Evolutionary conservation across 1,140 invertebrate species (phyloP).

Genomic region (Littorina saxatilis): DNA sequence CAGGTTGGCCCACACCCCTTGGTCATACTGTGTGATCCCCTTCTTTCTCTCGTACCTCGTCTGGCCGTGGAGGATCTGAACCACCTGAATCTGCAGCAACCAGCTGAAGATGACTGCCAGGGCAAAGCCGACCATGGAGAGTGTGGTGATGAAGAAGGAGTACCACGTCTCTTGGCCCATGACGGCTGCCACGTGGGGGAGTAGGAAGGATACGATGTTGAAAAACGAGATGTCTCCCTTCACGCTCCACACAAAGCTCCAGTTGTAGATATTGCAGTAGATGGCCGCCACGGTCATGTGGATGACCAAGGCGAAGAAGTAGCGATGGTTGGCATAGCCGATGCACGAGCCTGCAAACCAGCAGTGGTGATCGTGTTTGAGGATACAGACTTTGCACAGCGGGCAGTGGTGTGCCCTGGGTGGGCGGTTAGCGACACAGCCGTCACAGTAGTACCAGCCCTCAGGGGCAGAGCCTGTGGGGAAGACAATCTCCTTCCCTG

Average conservation of each 20-base stretch:
- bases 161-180: constrained; percentile 57
- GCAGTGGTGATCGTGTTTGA: constrained; percentile 97
- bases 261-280: constrained; percentile 65
- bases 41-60: constrained; percentile 63
- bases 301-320: constrained; percentile 89
- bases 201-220: constrained; percentile 55
- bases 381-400: constrained; percentile 87
- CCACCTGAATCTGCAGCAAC: constrained; percentile 55
- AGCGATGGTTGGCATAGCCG: constrained; percentile 92
- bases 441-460: constrained; percentile 56
- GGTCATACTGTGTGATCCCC: constrained; percentile 44
- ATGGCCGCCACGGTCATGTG: constrained; percentile 79
- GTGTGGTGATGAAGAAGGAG: constrained; percentile 52
- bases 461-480: constrained; percentile 20
- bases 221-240: constrained; percentile 53
- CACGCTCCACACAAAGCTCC: constrained; percentile 53
- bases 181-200: constrained; percentile 57
- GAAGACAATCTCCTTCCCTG: constrained; percentile 34
- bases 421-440: constrained; percentile 51
- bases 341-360: constrained; percentile 93
- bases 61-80: constrained; percentile 58
- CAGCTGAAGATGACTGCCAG: constrained; percentile 56
- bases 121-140: constrained; percentile 56
- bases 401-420: constrained; percentile 89
- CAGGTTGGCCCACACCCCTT: constrained; percentile 39